These are phyloP conservation scores for Otus sunia DNA, from an alignment of 2,113 vertebrate genomes.

Conservation along the genomic window DNA sequence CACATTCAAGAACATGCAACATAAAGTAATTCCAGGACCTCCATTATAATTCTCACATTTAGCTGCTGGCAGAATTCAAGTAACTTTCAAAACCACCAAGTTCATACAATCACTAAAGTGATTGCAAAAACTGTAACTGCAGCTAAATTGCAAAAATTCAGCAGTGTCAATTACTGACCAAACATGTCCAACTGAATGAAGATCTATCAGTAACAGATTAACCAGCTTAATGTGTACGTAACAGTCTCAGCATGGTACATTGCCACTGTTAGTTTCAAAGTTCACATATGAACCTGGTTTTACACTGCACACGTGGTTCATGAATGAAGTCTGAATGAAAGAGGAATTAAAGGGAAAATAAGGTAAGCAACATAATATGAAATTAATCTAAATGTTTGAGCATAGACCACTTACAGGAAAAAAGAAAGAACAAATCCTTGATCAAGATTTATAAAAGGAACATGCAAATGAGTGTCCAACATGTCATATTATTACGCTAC, in stretches of 20 bases:
- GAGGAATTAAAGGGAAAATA: slow-evolving; percentile 3
- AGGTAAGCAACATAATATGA: slow-evolving; percentile 36
- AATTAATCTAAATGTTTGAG: not conserved
- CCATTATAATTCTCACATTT: not conserved
- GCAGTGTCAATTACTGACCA: not conserved
- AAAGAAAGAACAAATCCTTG: not conserved
- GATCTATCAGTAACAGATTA: slow-evolving; percentile 74
- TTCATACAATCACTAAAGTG: not conserved
- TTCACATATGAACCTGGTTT: slow-evolving; percentile 28
- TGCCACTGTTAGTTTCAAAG: slow-evolving; percentile 59
- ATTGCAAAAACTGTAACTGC: not conserved
- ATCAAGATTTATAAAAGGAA: not conserved
- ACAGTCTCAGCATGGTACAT: slow-evolving; percentile 50
- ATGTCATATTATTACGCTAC: not conserved
- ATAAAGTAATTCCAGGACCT: not conserved
- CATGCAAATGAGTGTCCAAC: not conserved
- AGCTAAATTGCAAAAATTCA: not conserved
- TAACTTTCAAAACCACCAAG: not conserved
- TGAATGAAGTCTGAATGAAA: not conserved
- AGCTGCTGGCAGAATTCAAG: not conserved
- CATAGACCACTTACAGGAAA: fast-evolving
- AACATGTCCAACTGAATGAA: not conserved
- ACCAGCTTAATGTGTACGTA: slow-evolving; percentile 57
- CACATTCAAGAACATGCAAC: not conserved
- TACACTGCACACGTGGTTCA: not conserved